Conservation (phyloP, 2,113 vertebrate genomes). For the Oreochromis spilurus region DNA sequence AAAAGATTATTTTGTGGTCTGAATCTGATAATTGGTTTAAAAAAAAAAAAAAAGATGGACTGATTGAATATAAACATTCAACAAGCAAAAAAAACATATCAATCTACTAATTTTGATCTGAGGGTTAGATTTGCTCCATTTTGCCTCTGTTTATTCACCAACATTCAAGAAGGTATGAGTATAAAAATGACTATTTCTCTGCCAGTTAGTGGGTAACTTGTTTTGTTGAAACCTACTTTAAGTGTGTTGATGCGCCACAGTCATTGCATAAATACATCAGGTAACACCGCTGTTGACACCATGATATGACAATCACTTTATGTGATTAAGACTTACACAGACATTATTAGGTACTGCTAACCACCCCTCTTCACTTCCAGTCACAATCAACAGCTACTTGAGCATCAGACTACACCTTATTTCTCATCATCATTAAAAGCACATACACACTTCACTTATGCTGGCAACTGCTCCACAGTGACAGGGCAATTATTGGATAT, state of each 20-base stretch:
- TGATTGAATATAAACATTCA: background rate
- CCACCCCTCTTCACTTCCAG: background rate
- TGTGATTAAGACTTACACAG: background rate
- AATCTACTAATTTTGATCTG: background rate
- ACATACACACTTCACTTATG: background rate
- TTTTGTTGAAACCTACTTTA: background rate
- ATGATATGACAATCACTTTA: background rate
- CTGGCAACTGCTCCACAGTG: background rate
- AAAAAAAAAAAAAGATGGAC: background rate
- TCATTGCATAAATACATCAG: background rate
- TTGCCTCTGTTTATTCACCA: background rate
- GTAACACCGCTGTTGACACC: background rate
- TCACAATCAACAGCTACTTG: background rate
- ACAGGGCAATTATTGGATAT: background rate
- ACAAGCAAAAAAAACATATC: background rate
- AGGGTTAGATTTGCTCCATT: background rate
- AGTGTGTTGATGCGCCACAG: background rate
- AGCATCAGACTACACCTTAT: background rate
- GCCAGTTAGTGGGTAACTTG: background rate
- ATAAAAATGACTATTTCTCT: background rate
- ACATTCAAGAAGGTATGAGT: background rate
- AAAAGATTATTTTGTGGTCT: background rate
- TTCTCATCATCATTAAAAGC: background rate
- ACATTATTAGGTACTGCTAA: background rate
- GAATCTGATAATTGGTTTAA: accelerated